These are phyloP conservation scores for Auanema freiburgensis DNA, from an alignment of 2,888 invertebrate genomes.

Conservation along the genomic window DNA sequence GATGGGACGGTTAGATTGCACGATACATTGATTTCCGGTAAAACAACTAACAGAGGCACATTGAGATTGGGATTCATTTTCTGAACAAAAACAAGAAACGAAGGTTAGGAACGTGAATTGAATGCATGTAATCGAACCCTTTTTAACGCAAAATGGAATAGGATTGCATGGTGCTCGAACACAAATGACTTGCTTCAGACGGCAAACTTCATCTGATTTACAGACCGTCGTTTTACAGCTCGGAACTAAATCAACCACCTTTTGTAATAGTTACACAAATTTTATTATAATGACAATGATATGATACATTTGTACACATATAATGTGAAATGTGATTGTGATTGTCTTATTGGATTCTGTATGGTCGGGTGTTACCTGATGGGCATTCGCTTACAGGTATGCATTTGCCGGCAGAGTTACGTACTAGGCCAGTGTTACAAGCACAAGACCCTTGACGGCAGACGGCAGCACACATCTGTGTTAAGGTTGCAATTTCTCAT, in stretches of 20 bases:
- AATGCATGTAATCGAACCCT: too few relatives aligned
- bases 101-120: too few relatives aligned
- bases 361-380: too few relatives aligned
- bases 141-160: constrained; percentile 7
- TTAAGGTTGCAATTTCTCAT: not conserved
- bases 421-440: not conserved
- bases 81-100: too few relatives aligned
- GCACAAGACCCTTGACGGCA: not conserved
- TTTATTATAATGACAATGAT: not conserved
- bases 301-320: too few relatives aligned
- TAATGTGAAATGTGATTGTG: too few relatives aligned
- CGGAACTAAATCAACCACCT: not conserved
- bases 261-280: not conserved
- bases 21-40: too few relatives aligned
- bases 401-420: not conserved
- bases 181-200: constrained; percentile 2
- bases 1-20: too few relatives aligned
- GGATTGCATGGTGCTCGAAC: constrained; percentile 11
- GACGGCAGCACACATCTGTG: not conserved
- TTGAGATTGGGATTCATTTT: too few relatives aligned
- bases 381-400: too few relatives aligned
- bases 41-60: too few relatives aligned
- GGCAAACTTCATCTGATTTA: not conserved
- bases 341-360: too few relatives aligned
- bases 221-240: not conserved